Evolutionary conservation across 2,888 invertebrate genomes (phyloP), one percentile per base, ranked within the genome.

Genomic region (Acronicta leporina): DNA sequence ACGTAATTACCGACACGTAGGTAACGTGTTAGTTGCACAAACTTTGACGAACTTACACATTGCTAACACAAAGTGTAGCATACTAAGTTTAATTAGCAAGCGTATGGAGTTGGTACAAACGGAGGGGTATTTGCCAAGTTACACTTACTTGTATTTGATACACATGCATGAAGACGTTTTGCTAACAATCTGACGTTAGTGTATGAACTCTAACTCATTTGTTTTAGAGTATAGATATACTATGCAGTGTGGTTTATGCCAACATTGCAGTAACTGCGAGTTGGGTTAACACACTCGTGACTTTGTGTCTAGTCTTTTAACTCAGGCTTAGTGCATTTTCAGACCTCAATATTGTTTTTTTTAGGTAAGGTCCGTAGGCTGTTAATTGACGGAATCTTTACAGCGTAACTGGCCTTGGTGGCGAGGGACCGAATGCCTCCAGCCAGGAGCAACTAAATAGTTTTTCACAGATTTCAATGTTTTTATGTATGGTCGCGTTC

Each of bases 1-100:
- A 67, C 50, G 64, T 64, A 69, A 79, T 78, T 78, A 73, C 69
- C 54, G 68, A 70, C 78, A 75, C 78, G 68, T 60, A 75, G 75
- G 68, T 60, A 47, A 56, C 48, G 57, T 63, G 73, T 77, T 69
- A 64, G 74, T 72, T 44, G 57, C 45, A 27, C 72, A 57, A 77
- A 77, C 67, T 77, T 72, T 62, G 62, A 75, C 56, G 40, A 75
- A 62, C 68, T 76, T 63, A 68, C 66, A 73, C 70, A 77, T 70
- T 74, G 54, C 50, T 38, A 30, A 54, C 59, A 62, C 59, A 71
- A 68, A 72, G 65, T 76, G 49, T 73, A 69, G 63, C 74, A 60
- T 73, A 62, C 55, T 30, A 70, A 75, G 75, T 77, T 74, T 74
- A 77, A 75, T 75, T 75, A 75, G 59, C 68, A 57, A 74, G 77